phyloP scores from a whole-genome alignment of 1,140 invertebrate genomes.

The Drosophila kurseongensis region DNA sequence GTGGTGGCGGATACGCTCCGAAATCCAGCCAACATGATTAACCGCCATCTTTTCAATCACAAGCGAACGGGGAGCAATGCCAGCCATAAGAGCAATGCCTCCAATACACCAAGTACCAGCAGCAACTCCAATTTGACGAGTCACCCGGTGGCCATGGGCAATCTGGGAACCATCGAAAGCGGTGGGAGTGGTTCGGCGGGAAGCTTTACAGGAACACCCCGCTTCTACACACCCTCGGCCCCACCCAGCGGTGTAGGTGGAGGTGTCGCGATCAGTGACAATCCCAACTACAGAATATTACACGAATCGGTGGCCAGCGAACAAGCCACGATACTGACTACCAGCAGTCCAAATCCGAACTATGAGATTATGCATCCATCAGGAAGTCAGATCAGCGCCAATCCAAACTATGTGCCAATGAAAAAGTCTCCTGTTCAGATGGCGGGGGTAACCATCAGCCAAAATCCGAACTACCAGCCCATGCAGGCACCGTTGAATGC shows the following conservation, averaged over 20 bases:
- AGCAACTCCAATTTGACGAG: constrained; percentile 73
- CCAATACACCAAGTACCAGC: constrained; percentile 68
- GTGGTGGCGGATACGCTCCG: constrained; percentile 63
- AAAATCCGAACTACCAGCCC: constrained; percentile 69
- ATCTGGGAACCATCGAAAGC: constrained; percentile 80
- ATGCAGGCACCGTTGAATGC: constrained; percentile 43
- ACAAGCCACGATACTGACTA: constrained; percentile 48
- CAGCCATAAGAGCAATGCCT: constrained; percentile 75
- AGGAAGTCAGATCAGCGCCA: constrained; percentile 30
- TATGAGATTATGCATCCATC: constrained; percentile 71
- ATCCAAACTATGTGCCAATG: constrained; percentile 68
- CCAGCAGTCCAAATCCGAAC: constrained; percentile 72
- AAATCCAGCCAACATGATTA: constrained; percentile 51
- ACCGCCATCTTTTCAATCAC: constrained; percentile 67
- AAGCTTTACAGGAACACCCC: constrained; percentile 68
- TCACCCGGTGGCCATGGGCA: constrained; percentile 58
- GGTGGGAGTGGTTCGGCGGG: constrained; percentile 79
- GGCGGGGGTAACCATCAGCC: constrained; percentile 37
- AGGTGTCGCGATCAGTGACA: constrained; percentile 51
- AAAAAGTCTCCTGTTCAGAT: constrained; percentile 31
- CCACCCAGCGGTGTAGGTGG: constrained; percentile 45
- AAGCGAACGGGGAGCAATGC: constrained; percentile 75
- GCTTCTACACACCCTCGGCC: constrained; percentile 67
- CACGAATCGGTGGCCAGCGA: constrained; percentile 62
- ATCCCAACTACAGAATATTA: constrained; percentile 71